Base-by-base conservation (phyloP, 2,888 invertebrate species). In the Drosophila paranaensis region DNA sequence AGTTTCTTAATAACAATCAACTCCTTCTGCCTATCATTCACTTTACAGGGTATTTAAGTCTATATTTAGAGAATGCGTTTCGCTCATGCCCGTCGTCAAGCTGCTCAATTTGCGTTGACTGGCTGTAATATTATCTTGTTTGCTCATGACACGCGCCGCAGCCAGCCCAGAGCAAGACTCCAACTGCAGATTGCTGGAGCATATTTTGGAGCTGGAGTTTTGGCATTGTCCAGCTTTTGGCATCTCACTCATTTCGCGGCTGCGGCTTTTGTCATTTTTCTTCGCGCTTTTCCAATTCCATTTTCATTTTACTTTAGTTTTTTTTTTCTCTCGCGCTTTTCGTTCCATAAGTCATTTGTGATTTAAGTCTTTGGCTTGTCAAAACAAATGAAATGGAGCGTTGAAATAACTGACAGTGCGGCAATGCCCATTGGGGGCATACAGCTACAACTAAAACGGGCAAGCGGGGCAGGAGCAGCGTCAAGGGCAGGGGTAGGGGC, bases 41-140 rank as follows among this genome's bases (percentile, higher is more conserved):
- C 10, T 30, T 14, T 20, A 27, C 3, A 67, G 77, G 54, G 79
- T 70, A 77, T 58, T 9, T 20, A 13, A 14, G 2, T 3, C 13
- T 25, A 20, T 45, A 20, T 13, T 42, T 60, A 51, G 40, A 27
- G 74, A 61, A 50, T 73, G 48, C 60, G 42, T 30, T 57, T 46
- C 10, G 10, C 50, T 20, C 20, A 42, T 45, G 33, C 37, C 40
- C 72, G 33, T 45, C 63, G 51, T 58, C 53, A 45, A 60, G 73
- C 70, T 66, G 86, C 81, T 86, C 84, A 88, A 84, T 89, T 84
- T 78, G 79, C 81, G 81, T 68, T 86, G 74, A 74, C 78, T 88
- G 77, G 64, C 77, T 88, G 89, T 79, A 89, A 87, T 81, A 87
- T 87, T 87, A 87, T 89, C 87, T 88, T 89, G 85, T 87, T 89